Evolutionary conservation across 2,113 vertebrate species (phyloP).

Genomic region (Danio rerio): GRCz12tu NC_133185.1:5805001-5805500

Average conservation of each 20-base stretch:
- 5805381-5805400: constrained; percentile 47
- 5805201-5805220: constrained; percentile 66
- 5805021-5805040: no score
- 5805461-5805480: neutral
- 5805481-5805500: neutral
- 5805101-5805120: no score
- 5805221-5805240: constrained; percentile 64
- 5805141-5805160: no score
- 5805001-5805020: no score
- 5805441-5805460: neutral
- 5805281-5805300: constrained; percentile 31
- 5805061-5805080: no score
- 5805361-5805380: constrained; percentile 57
- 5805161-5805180: constrained; percentile 9
- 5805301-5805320: constrained; percentile 34
- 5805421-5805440: neutral
- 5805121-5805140: no score
- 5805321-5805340: constrained; percentile 40
- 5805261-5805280: constrained; percentile 55
- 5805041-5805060: no score
- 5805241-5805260: constrained; percentile 60
- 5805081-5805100: no score
- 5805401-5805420: constrained; percentile 41
- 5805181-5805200: constrained; percentile 12
- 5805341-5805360: constrained; percentile 33